Evolutionary conservation across 37 sponge, comb jelly and placozoan genomes (phyloP).

Genomic region (Chondrilla cf. caribensis): DNA sequence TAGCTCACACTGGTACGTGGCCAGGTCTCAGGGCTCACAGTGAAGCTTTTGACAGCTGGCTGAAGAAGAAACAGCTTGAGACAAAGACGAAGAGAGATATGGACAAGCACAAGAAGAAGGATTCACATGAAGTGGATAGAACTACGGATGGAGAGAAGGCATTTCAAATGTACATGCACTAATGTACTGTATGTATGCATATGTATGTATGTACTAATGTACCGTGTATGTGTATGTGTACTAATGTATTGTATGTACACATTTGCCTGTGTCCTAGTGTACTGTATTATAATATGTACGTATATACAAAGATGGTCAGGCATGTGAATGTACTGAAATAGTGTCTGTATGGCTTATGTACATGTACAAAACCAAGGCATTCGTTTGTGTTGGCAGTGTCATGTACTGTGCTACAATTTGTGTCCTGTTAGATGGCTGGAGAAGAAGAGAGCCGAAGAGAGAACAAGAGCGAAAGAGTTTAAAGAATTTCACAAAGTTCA

Average conservation of each 20-base stretch:
- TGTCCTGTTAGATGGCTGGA: not conserved
- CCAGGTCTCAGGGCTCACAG: not conserved
- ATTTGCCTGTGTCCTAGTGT: no score
- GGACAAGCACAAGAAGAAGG: slow-evolving; percentile 29
- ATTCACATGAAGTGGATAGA: not conserved
- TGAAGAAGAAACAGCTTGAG: slow-evolving; percentile 38
- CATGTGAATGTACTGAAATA: not conserved
- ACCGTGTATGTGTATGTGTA: no score
- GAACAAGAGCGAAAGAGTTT: slow-evolving; percentile 4
- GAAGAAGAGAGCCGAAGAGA: slow-evolving; percentile 7
- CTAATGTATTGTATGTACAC: not conserved
- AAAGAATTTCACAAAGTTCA: not conserved
- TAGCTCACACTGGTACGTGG: not conserved
- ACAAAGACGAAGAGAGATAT: not conserved
- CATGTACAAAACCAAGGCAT: no score
- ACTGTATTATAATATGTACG: not conserved
- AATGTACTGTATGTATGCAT: no score
- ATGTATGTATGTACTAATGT: no score
- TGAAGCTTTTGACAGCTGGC: slow-evolving; percentile 44
- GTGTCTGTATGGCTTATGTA: no score
- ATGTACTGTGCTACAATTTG: not conserved
- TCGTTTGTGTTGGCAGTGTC: no score
- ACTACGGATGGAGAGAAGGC: slow-evolving; percentile 31
- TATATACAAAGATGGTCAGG: not conserved
- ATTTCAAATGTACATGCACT: slow-evolving; percentile 37